Percentiles rank a stretch among this genome's conserved stretches.
Evolutionary conservation across 2,797 vertebrate species (phyloP).

Genomic region (Lagocephalus sceleratus): DNA sequence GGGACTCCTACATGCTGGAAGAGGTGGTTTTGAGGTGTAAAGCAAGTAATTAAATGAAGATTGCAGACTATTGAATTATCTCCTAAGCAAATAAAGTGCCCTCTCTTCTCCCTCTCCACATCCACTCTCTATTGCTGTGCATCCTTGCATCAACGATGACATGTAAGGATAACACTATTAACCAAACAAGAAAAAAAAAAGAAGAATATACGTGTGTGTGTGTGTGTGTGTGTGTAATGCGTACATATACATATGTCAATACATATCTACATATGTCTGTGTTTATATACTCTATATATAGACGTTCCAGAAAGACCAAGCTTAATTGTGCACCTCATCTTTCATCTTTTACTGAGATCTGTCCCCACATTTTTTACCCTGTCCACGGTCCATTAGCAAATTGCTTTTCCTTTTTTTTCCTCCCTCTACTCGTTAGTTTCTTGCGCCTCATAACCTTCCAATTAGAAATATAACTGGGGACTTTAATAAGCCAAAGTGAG

Average conservation of each 20-base stretch:
- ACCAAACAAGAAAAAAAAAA: not conserved
- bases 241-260: no score
- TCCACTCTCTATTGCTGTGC: constrained; percentile 23
- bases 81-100: constrained; percentile 43
- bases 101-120: constrained; percentile 21
- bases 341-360: constrained; percentile 34
- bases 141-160: constrained; percentile 61
- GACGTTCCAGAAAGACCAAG: constrained; percentile 30
- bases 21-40: constrained; percentile 25
- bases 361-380: constrained; percentile 49
- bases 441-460: constrained; percentile 10
- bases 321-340: constrained; percentile 16
- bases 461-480: constrained; percentile 65
- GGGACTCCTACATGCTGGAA: constrained; percentile 41
- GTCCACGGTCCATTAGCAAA: constrained; percentile 76
- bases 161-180: constrained; percentile 68
- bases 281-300: no score
- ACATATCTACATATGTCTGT: no score
- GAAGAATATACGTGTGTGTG: constrained; percentile 44
- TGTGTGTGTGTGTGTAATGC: no score
- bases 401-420: constrained; percentile 56
- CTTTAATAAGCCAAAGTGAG: constrained; percentile 58
- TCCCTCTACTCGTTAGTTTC: constrained; percentile 27
- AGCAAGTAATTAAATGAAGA: constrained; percentile 73
- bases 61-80: constrained; percentile 66